Evolutionary conservation across 1,140 invertebrate species (phyloP), one percentile per base, ranked within the genome.

Genomic region (Leptinotarsa texana): DNA sequence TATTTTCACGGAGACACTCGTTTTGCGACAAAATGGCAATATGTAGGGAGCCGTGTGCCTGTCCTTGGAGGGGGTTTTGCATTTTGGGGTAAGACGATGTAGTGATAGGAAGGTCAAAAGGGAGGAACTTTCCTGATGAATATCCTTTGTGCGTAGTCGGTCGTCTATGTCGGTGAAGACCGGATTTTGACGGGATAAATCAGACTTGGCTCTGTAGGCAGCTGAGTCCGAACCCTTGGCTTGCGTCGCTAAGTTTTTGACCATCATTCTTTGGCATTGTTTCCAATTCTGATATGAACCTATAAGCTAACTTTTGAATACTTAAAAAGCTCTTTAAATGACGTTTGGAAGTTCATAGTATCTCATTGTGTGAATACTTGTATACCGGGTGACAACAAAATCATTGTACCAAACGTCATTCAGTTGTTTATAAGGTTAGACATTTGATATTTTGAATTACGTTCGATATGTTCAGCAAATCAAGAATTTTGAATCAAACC

Each of bases 61-160:
- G 63, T 42, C 33, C 33, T 42, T 42, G 75, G 75, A 70, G 75
- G 78, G 74, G 73, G 68, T 69, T 73, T 68, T 49, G 74, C 15
- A 67, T 57, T 69, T 62, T 74, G 69, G 75, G 76, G 76, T 78
- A 78, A 81, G 78, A 79, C 73, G 77, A 63, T 73, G 67, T 69
- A 57, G 74, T 66, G 69, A 75, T 76, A 79, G 78, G 81, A 80
- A 80, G 79, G 78, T 75, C 71, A 69, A 77, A 75, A 74, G 78
- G 66, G 72, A 74, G 66, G 67, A 69, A 75, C 74, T 47, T 51
- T 33, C 21, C 77, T 82, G 82, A 82, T 81, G 81, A 78, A 81
- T 80, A 79, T 79, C 78, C 78, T 79, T 79, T 79, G 75, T 79
- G 78, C 72, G 63, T 79, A 79, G 74, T 75, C 75, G 77, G 74